Evolutionary conservation across 2,113 vertebrate species (phyloP).

Genomic region (Phalacrocorax aristotelis): DNA sequence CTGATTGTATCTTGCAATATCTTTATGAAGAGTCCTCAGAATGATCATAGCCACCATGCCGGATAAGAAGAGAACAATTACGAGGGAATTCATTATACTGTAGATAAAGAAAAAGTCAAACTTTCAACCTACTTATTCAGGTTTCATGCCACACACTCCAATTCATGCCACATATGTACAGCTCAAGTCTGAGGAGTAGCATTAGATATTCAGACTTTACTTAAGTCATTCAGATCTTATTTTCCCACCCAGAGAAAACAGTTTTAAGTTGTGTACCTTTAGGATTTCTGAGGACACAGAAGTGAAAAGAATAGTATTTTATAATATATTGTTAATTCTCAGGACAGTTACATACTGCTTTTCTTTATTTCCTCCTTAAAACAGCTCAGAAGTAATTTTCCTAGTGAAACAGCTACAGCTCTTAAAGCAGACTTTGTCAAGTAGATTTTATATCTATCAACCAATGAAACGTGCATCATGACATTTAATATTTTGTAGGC

Average conservation of each 20-base stretch:
- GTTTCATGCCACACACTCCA: neutral
- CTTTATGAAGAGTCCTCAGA: slow-evolving; percentile 87
- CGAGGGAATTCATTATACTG: slow-evolving; percentile 92
- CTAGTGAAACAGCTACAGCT: neutral
- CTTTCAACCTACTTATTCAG: neutral
- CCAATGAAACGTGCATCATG: neutral
- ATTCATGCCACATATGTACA: neutral
- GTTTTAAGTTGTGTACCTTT: neutral
- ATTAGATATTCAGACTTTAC: neutral
- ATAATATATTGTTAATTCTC: neutral
- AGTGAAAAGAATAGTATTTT: neutral
- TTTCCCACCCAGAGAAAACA: neutral
- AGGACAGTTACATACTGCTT: neutral
- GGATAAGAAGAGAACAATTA: slow-evolving; percentile 89
- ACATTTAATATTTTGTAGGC: neutral
- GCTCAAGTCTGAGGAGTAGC: neutral
- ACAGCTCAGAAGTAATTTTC: neutral
- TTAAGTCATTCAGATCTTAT: neutral
- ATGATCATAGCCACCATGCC: slow-evolving; percentile 92
- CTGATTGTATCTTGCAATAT: slow-evolving; percentile 91
- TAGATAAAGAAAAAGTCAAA: slow-evolving; percentile 11
- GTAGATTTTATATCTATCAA: neutral
- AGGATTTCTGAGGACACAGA: neutral
- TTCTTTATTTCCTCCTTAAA: neutral
- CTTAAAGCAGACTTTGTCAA: neutral